Base-by-base conservation (phyloP, 2,113 vertebrate species). In the Erythrolamprus reginae region DNA sequence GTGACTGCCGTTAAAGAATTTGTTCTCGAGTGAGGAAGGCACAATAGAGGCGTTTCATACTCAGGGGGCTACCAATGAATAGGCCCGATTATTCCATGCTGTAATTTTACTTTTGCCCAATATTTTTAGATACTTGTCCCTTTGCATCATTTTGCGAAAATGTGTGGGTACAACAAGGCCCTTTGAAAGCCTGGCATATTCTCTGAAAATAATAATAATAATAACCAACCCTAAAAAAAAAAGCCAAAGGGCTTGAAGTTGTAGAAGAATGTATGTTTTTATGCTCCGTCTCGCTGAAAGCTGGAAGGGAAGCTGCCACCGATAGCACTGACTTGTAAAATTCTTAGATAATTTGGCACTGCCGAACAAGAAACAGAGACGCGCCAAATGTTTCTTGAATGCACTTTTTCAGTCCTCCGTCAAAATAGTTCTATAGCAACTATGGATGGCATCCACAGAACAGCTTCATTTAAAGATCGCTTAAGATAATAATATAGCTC, bases 11-110 rank as follows among this genome's bases (percentile, higher is more conserved):
- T 92, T 95, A 94, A 96, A 96, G 95, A 95, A 90, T 90, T 94
- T 95, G 94, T 94, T 96, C 95, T 96, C 93, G 95, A 92, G 94
- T 93, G 94, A 94, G 95, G 94, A 94, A 90, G 94, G 95, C 58
- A n/a, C 47, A 93, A 94, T 93, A 93, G 0, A 0, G 91, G 91
- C 91, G 86, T 96, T 95, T 96, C 94, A 93, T 95, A 94, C 89
- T 84, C 51, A 9, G 56, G 50, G 5, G 91, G 88, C 86, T 94
- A 92, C 65, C 95, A 95, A 95, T 94, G 92, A 95, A 96, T 94
- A 95, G 94, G 92, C 92, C 47, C 88, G 90, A 95, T 96, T 84
- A 89, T 96, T 95, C 94, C 89, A 90, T 87, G 92, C 45, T 50
- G 89, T 92, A 92, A 88, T 95, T 96, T 92, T 95, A 88, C 42